A percentile compares a stretch with the other conserved stretches of the same genome.
Conservation (phyloP, 2,888 invertebrate genomes). For the Ptilodon capucinus region DNA sequence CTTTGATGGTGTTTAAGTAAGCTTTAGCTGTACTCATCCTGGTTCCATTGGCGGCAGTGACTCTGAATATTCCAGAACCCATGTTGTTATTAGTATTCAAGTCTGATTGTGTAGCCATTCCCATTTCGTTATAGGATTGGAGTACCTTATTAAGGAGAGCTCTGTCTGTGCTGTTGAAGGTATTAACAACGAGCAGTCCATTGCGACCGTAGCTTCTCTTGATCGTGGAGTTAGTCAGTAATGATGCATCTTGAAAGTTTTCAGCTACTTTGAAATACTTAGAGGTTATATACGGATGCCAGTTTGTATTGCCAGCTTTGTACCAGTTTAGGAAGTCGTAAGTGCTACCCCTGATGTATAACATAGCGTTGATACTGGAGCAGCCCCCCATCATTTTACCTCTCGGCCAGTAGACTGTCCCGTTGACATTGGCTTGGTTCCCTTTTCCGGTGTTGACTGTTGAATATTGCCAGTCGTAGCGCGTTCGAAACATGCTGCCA, state of each 20-base stretch:
- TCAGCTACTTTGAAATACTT: constrained; percentile 61
- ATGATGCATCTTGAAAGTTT: constrained; percentile 1
- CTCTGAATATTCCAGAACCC: constrained; percentile 66
- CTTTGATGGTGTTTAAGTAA: constrained; percentile 50
- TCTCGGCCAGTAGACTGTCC: constrained; percentile 69
- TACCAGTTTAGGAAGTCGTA: constrained; percentile 75
- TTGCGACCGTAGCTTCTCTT: constrained; percentile 3
- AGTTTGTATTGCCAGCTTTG: constrained; percentile 53
- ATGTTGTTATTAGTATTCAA: constrained; percentile 52
- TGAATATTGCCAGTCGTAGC: constrained; percentile 91
- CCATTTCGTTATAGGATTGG: constrained; percentile 22
- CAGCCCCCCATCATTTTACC: constrained; percentile 83
- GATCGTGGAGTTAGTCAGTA: neutral
- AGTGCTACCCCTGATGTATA: constrained; percentile 74
- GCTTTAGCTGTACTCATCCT: constrained; percentile 69
- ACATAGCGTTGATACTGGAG: constrained; percentile 77
- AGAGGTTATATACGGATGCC: constrained; percentile 40
- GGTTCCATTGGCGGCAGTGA: constrained; percentile 59
- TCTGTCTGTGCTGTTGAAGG: constrained; percentile 2
- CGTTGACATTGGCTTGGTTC: constrained; percentile 82
- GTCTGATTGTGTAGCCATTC: constrained; percentile 46
- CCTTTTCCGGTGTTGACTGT: constrained; percentile 88
- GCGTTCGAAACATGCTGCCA: constrained; percentile 40
- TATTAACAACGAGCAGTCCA: constrained; percentile 6
- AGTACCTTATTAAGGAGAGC: constrained; percentile 1